These are phyloP conservation scores for Ophioninae sp. DNA, from an alignment of 2,888 invertebrate genomes.

Conservation along the genomic window DNA sequence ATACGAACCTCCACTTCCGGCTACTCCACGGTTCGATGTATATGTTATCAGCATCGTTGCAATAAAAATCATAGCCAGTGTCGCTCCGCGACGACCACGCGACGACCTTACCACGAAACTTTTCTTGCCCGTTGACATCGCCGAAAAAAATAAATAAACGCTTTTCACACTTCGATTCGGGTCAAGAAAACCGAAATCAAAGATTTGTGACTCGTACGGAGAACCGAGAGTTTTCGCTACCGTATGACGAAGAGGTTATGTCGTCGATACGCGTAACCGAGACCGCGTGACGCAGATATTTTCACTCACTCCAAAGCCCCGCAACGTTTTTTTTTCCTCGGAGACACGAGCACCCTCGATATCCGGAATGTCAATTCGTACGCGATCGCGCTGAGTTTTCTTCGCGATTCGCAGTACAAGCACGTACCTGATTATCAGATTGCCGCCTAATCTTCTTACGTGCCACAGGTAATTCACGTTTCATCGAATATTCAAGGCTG, in stretches of 20 bases:
- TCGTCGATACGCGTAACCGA: neutral
- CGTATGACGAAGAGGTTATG: neutral
- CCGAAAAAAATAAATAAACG: neutral
- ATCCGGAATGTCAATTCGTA: neutral
- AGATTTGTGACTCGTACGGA: neutral
- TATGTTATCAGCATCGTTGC: slow-evolving; percentile 55
- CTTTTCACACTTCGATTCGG: neutral
- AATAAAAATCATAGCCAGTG: slow-evolving; percentile 53
- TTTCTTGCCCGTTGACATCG: neutral
- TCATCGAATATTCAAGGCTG: too few species aligned
- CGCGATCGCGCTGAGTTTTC: neutral
- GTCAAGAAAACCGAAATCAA: neutral
- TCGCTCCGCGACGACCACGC: slow-evolving; percentile 33
- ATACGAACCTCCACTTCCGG: slow-evolving; percentile 64
- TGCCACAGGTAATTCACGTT: neutral
- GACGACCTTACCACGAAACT: neutral
- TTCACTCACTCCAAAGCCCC: neutral
- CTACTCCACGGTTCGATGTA: slow-evolving; percentile 49
- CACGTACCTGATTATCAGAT: neutral
- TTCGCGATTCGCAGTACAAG: neutral
- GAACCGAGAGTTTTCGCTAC: neutral
- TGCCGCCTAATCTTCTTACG: neutral
- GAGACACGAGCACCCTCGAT: neutral
- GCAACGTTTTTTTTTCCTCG: neutral
- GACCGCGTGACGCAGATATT: neutral